Evolutionary conservation across 2,797 vertebrate species (phyloP).

Genomic region (Acipenser oxyrinchus): DNA sequence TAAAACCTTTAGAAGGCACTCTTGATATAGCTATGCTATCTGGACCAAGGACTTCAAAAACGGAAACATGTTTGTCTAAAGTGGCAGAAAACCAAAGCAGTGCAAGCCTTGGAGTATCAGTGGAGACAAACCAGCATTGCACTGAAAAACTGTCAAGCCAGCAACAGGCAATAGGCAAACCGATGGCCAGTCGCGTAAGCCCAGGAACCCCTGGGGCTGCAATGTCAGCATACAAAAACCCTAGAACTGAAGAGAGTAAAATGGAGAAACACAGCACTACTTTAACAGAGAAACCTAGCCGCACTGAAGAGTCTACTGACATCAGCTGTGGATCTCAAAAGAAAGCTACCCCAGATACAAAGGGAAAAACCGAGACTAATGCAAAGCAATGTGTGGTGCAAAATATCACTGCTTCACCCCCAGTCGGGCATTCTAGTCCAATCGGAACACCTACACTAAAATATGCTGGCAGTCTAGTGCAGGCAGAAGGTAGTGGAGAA

Average conservation of each 20-base stretch:
- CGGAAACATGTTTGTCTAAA: conserved; percentile 41
- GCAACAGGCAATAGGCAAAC: conserved; percentile 48
- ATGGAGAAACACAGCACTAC: conserved; percentile 20
- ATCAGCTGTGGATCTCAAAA: conserved; percentile 31
- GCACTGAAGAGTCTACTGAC: not conserved
- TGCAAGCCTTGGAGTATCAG: conserved; percentile 8
- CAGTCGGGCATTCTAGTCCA: conserved; percentile 20
- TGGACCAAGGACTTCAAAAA: conserved; percentile 73
- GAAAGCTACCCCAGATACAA: conserved; percentile 32
- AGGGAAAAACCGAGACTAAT: conserved; percentile 48
- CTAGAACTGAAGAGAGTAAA: conserved; percentile 37
- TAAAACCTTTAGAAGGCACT: conserved; percentile 95
- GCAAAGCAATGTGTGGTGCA: conserved; percentile 8
- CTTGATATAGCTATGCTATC: conserved; percentile 90
- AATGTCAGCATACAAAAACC: conserved; percentile 24
- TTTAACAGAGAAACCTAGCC: conserved; percentile 12
- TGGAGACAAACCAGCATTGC: conserved; percentile 13
- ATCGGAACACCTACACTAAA: conserved; percentile 63
- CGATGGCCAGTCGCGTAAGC: conserved; percentile 25
- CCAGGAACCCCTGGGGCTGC: conserved; percentile 28
- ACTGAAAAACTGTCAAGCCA: conserved; percentile 30
- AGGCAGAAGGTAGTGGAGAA: conserved; percentile 54
- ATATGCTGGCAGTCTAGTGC: conserved; percentile 69
- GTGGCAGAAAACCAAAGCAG: conserved; percentile 35
- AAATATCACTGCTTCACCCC: not conserved